Evolutionary conservation across 2,797 vertebrate genomes (phyloP).

Genomic region (Mastacembelus armatus): DNA sequence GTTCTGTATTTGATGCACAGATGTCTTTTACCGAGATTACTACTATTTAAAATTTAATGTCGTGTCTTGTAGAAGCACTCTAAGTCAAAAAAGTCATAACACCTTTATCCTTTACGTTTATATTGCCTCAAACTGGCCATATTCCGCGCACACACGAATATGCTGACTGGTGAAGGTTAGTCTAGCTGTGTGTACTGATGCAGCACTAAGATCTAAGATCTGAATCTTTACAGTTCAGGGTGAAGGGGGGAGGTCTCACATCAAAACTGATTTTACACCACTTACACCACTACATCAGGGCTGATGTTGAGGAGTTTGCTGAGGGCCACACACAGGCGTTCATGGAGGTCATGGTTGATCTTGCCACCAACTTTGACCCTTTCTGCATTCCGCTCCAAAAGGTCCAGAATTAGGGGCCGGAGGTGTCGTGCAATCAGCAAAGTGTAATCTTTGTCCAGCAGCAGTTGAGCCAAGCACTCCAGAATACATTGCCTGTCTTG

Average conservation of each 20-base stretch:
- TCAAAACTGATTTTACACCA: slow-evolving; percentile 7
- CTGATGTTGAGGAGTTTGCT: slow-evolving; percentile 90
- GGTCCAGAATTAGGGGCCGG: slow-evolving; percentile 91
- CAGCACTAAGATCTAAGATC: too few species aligned
- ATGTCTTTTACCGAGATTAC: too few species aligned
- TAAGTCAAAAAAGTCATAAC: too few species aligned
- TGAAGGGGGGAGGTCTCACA: not conserved
- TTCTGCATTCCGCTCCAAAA: slow-evolving; percentile 92
- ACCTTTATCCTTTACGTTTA: too few species aligned
- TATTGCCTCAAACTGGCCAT: too few species aligned
- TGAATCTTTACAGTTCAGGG: not conserved
- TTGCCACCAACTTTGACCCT: slow-evolving; percentile 86
- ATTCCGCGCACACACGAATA: too few species aligned
- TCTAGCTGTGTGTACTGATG: too few species aligned
- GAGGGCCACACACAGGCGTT: slow-evolving; percentile 95
- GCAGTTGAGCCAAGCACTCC: slow-evolving; percentile 86
- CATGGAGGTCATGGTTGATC: slow-evolving; percentile 93
- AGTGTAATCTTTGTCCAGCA: slow-evolving; percentile 94
- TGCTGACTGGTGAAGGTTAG: too few species aligned
- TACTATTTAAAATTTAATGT: too few species aligned
- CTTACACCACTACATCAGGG: slow-evolving; percentile 93
- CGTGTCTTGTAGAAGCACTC: too few species aligned
- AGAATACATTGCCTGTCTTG: slow-evolving; percentile 93
- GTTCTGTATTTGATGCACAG: too few species aligned
- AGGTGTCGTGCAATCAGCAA: slow-evolving; percentile 89